Evolutionary conservation across 2,888 invertebrate genomes (phyloP).

Genomic region (Netelia fuscicornis): DNA sequence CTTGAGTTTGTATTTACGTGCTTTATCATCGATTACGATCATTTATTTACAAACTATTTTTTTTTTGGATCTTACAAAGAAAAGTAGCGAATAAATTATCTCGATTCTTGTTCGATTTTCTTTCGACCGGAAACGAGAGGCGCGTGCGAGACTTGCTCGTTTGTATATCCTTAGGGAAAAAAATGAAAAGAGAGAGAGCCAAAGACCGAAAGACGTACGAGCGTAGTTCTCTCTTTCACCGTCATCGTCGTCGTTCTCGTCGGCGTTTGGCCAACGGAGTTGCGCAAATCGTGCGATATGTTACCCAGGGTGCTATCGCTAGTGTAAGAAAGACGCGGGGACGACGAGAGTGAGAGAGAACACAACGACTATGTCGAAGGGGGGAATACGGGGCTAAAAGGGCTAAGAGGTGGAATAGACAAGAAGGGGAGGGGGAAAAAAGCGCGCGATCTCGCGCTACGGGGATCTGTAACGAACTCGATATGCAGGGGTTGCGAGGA

Average conservation of each 20-base stretch:
- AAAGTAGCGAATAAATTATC: not conserved
- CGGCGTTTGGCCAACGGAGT: slow-evolving; percentile 51
- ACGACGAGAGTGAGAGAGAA: slow-evolving; percentile 26
- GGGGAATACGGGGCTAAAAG: not conserved
- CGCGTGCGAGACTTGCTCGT: slow-evolving; percentile 22
- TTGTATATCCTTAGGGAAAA: slow-evolving; percentile 34
- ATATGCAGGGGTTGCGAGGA: slow-evolving; percentile 76
- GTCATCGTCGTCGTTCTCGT: slow-evolving; percentile 21
- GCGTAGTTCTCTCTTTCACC: not conserved
- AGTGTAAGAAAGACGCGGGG: slow-evolving; percentile 50
- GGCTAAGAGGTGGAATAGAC: not conserved
- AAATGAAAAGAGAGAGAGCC: slow-evolving; percentile 5
- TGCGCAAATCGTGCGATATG: slow-evolving; percentile 68
- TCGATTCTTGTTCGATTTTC: slow-evolving; percentile 22
- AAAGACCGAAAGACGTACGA: slow-evolving; percentile 28
- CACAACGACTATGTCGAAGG: slow-evolving; percentile 23
- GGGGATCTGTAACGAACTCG: slow-evolving; percentile 84
- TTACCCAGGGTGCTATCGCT: slow-evolving; percentile 38
- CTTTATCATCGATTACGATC: not conserved
- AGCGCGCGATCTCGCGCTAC: slow-evolving; percentile 79
- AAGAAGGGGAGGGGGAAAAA: slow-evolving; percentile 47
- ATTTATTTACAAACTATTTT: not conserved
- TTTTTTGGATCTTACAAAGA: not conserved
- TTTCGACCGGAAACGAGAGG: slow-evolving; percentile 9
- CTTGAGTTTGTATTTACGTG: too few species aligned